Base-by-base conservation (phyloP, 2,113 vertebrate species). In the Bubo blakistoni region DNA sequence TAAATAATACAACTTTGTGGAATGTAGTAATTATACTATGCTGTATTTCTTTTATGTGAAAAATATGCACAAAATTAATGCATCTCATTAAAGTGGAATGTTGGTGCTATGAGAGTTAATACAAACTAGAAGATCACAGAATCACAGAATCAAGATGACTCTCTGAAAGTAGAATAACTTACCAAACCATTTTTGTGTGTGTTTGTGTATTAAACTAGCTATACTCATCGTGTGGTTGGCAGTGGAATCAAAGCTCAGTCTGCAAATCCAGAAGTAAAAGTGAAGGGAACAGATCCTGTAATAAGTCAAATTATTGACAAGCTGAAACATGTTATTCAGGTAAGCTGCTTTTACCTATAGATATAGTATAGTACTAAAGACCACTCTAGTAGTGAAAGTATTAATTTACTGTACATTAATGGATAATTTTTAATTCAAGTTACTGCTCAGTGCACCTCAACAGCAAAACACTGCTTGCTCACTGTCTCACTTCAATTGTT, bases 281-380 rank as follows among this genome's bases (percentile, higher is more conserved):
- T 99, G 95, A 99, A 98, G 97, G 98, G 97, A 95, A 97, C 84
- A 7, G 99, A 99, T 93, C 98, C 98, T 8, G 95, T 98, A 67
- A 99, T 99, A 95, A 98, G 98, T 97, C 99, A 99, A 96, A 98
- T 99, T 94, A 99, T 99, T 85, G 99, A 99, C 98, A 99, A 99
- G 97, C 98, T 99, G 92, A 99, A 98, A 83, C 99, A 99, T 91
- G 93, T 99, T 97, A 99, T 98, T 98, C 99, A 99, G 99, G 99
- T 99, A 97, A 98, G 98, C 81, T 65, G 15, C 24, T 94, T 97
- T 81, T 90, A 80, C 30, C 29, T 88, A 30, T 65, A 57, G 38
- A 55, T 36, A 44, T 7, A 81, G 15, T 46, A 51, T 14, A 74
- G 11, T 59, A 73, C 29, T 89, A 57, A 69, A 88, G n/a, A 40